Evolutionary conservation across 2,113 vertebrate species (phyloP), one percentile per base, ranked within the genome.

Genomic region (Xiphophorus couchianus): DNA sequence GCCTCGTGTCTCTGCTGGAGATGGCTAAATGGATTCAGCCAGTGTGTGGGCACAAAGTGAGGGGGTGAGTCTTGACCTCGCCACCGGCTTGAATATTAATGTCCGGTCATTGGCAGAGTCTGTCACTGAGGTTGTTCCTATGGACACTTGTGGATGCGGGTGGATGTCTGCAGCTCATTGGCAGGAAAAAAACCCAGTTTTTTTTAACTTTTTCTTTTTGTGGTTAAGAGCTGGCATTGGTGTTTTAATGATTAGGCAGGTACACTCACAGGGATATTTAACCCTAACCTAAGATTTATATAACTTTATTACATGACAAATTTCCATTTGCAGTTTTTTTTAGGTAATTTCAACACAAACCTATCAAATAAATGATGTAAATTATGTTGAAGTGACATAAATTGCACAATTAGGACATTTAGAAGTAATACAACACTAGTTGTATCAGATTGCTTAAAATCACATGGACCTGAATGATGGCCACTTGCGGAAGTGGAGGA

Each of bases 71-170:
- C 63, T 28, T 81, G 74, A 90, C 86, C 87, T 90, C 62, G 88
- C 86, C 84, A 4, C 66, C 54, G 82, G 84, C 81, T 35, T 86
- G 88, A 89, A 90, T 88, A 78, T 42, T 81, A 88, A 79, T 74
- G 72, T 78, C 72, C 81, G 13, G 64, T 83, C 83, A 90, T 90
- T 85, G 83, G 77, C 64, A 39, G 67, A 75, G 66, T 72, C 79
- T 82, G 84, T 86, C 82, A 75, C 66, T 48, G 71, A 76, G 44
- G 78, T 85, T 76, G 74, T 84, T 84, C 74, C 78, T 48, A 42
- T 81, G 83, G 81, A 66, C 30, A 13, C 33, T 37, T 13, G 69
- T n/a, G 15, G 61, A 35, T 62, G 29, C 64, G 68, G 64, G 27
- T 31, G 67, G 51, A 44, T 61, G 71, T 75, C 73, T 39, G 69